phyloP scores from a whole-genome alignment of 2,797 vertebrate genomes.

The Gallinago solitaria region DNA sequence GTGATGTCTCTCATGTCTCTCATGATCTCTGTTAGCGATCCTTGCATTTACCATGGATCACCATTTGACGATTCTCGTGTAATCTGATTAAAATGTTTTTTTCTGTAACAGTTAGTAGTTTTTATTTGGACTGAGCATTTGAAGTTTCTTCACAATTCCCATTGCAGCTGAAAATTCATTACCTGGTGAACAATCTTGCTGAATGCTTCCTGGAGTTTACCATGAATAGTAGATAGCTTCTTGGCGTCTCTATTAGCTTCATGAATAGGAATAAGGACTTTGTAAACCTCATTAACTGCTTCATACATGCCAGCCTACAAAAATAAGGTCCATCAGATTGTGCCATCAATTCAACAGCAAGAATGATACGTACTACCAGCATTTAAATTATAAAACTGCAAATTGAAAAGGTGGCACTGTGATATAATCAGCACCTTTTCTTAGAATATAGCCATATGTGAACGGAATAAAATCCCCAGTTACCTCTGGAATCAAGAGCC shows the following conservation, averaged over 20 bases:
- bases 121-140: not conserved
- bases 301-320: slow-evolving; percentile 98
- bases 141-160: not conserved
- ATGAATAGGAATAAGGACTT: slow-evolving; percentile 97
- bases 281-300: slow-evolving; percentile 98
- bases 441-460: not conserved
- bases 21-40: not conserved
- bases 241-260: slow-evolving; percentile 98
- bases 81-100: not conserved
- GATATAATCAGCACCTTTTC: not conserved
- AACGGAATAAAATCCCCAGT: not conserved
- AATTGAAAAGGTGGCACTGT: not conserved
- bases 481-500: not conserved
- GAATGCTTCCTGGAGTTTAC: slow-evolving; percentile 99
- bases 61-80: not conserved
- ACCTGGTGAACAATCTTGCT: slow-evolving; percentile 99
- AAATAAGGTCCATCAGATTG: slow-evolving; percentile 52
- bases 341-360: not conserved
- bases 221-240: slow-evolving; percentile 97
- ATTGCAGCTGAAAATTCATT: slow-evolving; percentile 71
- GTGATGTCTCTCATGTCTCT: not conserved
- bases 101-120: not conserved
- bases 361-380: not conserved
- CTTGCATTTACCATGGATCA: not conserved
- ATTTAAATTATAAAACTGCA: not conserved